These are phyloP conservation scores for Catostylus mosaicus DNA, from an alignment of 30 jellyfish, hydroid and myxozoan genomes.

Conservation along the genomic window DNA sequence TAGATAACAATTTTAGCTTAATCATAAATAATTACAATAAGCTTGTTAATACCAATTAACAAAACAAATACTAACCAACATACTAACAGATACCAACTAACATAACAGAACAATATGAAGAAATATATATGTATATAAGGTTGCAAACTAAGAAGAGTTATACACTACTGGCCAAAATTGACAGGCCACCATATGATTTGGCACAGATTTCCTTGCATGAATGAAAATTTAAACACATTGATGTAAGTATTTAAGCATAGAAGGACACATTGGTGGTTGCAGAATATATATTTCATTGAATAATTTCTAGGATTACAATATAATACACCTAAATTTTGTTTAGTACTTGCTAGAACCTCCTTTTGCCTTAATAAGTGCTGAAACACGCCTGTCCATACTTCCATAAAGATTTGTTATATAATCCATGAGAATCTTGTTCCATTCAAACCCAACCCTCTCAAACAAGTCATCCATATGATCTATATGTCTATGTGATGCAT, in stretches of 20 bases:
- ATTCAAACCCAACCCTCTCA: neutral
- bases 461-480: no score
- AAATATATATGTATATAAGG: no score
- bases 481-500: no score
- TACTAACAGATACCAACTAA: no score
- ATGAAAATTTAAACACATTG: neutral
- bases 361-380: neutral
- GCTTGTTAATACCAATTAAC: no score
- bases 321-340: neutral
- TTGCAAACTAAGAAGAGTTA: no score
- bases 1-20: no score
- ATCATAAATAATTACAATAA: no score
- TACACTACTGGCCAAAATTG: neutral
- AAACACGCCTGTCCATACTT: neutral
- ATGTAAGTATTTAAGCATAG: neutral
- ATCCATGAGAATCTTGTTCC: neutral
- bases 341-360: neutral
- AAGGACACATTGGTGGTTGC: neutral
- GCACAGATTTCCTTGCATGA: neutral
- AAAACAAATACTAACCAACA: no score
- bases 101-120: no score
- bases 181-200: no score
- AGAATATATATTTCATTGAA: neutral
- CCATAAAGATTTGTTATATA: neutral
- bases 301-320: neutral